Evolutionary conservation across 2,888 invertebrate genomes (phyloP), one percentile per base, ranked within the genome.

Genomic region (Pherbina coryleti): DNA sequence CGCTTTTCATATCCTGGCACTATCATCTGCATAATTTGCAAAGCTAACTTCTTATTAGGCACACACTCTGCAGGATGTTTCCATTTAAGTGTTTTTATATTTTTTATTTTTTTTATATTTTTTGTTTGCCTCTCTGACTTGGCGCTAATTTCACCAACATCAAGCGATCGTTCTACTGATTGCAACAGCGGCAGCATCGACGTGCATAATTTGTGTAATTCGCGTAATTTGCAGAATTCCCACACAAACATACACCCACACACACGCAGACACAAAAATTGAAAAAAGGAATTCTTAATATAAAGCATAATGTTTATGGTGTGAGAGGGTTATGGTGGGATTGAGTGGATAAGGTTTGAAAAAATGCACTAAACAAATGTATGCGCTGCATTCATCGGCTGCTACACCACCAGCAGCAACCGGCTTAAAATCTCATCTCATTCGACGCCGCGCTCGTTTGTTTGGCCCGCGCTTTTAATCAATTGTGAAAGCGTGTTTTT

Each of bases 121-220:
- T 67, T 28, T 9, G 25, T 51, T 51, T 4, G 17, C n/a, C 19
- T 7, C 5, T 64, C 1, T 28, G n/a, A 22, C 34, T 64, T n/a
- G 8, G 53, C 25, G 22, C 70, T 51, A 31, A 70, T 70, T 34
- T 31, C 55, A 55, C 55, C 19, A 55, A 22, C 71, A 67, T 75
- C 57, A 55, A 51, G 64, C 72, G 75, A 72, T 75, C 62, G 34
- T 62, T 70, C 9, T 37, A 17, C 31, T 25, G 69, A 51, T 22
- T 49, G 69, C 69, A 49, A n/a, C 69, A 17, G 14, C 22, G 25
- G 34, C 34, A 25, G 67, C 69, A 76, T 76, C 76, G 69, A 55
- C 80, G 57, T 79, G 75, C 78, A 78, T 80, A 80, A 80, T 79
- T 81, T 80, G 81, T 78, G 79, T 81, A 81, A 81, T 80, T 81